Conservation (phyloP, 2,888 invertebrate genomes). For the Ecliptopera silaceata region DNA sequence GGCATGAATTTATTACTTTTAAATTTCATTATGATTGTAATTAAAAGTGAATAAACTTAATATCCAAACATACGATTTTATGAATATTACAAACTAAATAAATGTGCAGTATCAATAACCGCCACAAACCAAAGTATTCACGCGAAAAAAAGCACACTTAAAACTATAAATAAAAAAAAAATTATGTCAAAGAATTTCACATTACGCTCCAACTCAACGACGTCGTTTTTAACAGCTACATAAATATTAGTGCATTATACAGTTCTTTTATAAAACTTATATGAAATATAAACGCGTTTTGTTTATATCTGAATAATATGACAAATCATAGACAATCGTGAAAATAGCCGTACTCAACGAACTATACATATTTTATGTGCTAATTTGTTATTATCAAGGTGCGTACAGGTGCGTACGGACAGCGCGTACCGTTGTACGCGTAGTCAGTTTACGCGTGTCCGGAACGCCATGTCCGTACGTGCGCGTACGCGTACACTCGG, state of each 20-base stretch:
- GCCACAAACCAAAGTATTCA: conserved; percentile 25
- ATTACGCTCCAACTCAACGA: conserved; percentile 35
- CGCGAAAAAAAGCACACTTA: conserved; percentile 70
- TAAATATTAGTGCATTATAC: conserved; percentile 30
- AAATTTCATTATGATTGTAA: not conserved
- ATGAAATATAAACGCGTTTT: conserved; percentile 15
- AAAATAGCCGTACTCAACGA: too few relatives aligned
- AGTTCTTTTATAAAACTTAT: conserved; percentile 18
- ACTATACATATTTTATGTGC: too few relatives aligned
- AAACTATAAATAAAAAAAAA: conserved; percentile 62
- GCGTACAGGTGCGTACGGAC: too few relatives aligned
- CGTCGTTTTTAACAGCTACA: conserved; percentile 19
- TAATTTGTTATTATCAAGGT: too few relatives aligned
- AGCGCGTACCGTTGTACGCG: too few relatives aligned
- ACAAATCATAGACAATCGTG: too few relatives aligned
- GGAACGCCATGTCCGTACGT: too few relatives aligned
- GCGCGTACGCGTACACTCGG: too few relatives aligned
- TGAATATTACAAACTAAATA: not conserved
- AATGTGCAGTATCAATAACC: not conserved
- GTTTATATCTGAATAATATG: conserved; percentile 22
- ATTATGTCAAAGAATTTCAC: conserved; percentile 46
- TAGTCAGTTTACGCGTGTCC: too few relatives aligned
- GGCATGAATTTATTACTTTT: not conserved
- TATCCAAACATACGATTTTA: too few relatives aligned
- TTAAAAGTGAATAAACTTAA: not conserved